Evolutionary conservation across 2,888 invertebrate species (phyloP), one percentile per base, ranked within the genome.

Genomic region (Emmelina monodactyla): DNA sequence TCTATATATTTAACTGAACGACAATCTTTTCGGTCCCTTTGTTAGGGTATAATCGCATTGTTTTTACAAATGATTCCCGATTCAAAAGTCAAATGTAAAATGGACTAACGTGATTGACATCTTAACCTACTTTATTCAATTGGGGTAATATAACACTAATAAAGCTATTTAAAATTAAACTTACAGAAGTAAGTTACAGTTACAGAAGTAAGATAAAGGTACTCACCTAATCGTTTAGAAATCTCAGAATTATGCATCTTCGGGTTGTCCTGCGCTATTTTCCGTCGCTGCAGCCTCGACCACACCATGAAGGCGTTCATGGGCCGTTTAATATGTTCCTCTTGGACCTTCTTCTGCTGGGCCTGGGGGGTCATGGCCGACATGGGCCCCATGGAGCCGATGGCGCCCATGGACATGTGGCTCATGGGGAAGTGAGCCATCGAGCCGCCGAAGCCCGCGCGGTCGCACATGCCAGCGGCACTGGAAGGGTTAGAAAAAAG

Each of bases 221-320:
- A 76, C 89, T 86, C 50, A 91, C 92, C 93, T 48, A 97, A 83
- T 65, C 95, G 79, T 67, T 97, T 97, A 6, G 93, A 94, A 49
- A 97, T 97, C 75, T 97, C 97, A 0, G 94, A 94, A 67, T 97
- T 97, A 73, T 97, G 97, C 97, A 97, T 97, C 82, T 97, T 97
- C 0, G 97, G 97, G 68, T 97, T 97, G 56, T 97, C 97, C 71
- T 96, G 95, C 0, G 97, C 96, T 53, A 97, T 97, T 79, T 96
- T 96, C 55, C 95, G 81, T 49, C 97, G 78, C 66, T 96, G 96
- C 35, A 94, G 82, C 40, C 97, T 76, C 9, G 95, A 95, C 96
- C 97, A 97, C 32, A 97, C 97, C 97, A 97, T 97, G 75, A 97
- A 97, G 1, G 97, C 97, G 71, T 97, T 97, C 97, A 97, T 97